phyloP scores from a whole-genome alignment of 2,888 invertebrate genomes.

The Pollenia amentaria region DNA sequence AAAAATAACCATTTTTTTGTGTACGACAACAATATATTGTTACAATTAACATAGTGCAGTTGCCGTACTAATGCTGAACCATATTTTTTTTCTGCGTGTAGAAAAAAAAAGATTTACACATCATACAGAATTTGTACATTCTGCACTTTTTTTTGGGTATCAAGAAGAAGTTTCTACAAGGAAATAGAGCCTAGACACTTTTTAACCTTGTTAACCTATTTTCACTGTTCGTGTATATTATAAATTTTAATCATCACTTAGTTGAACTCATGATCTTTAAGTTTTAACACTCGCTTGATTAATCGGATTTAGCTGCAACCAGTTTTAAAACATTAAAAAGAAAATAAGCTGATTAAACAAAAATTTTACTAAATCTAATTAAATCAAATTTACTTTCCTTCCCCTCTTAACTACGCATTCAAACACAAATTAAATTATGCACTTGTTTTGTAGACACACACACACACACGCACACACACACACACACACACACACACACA shows the following conservation, averaged over 20 bases:
- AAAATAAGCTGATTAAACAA: conserved; percentile 51
- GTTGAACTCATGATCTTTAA: conserved; percentile 20
- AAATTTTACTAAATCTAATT: conserved; percentile 20
- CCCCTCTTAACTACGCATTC: neutral
- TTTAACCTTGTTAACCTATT: neutral
- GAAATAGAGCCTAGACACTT: too few species aligned
- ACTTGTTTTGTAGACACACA: neutral
- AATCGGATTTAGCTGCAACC: neutral
- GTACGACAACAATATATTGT: too few species aligned
- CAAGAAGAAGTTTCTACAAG: too few species aligned
- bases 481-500: neutral
- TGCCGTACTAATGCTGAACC: too few species aligned
- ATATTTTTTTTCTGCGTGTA: too few species aligned
- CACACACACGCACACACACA: neutral
- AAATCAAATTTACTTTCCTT: conserved; percentile 8
- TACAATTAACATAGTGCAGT: too few species aligned
- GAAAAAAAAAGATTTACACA: too few species aligned
- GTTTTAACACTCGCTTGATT: conserved; percentile 15
- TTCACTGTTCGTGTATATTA: neutral
- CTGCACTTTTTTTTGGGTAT: too few species aligned
- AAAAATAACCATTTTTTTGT: too few species aligned
- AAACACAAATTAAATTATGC: conserved; percentile 13
- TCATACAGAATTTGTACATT: too few species aligned
- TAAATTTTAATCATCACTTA: conserved; percentile 37
- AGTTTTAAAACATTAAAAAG: conserved; percentile 1